Evolutionary conservation across 2,888 invertebrate genomes (phyloP), one percentile per base, ranked within the genome.

Genomic region (Cantharis rustica): DNA sequence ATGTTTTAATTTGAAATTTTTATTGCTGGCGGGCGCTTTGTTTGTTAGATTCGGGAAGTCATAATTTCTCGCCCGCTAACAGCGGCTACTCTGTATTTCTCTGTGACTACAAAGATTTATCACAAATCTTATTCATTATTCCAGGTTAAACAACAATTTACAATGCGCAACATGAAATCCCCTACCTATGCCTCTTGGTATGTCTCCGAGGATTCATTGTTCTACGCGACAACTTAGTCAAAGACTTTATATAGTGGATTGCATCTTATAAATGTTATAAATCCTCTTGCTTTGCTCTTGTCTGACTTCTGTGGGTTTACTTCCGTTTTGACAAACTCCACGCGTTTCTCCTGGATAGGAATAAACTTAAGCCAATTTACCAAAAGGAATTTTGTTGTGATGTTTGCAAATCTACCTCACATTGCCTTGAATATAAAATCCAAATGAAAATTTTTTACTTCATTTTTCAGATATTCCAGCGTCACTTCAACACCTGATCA

Each of bases 211-310:
- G 84, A 86, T 86, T 85, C 84, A 87, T 87, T 87, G 87, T 87
- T 86, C 85, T 83, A 80, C 82, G 81, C 80, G 82, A 79, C 79
- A 84, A 82, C 84, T 85, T 84, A 83, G 82, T 84, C 85, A 84
- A 85, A 86, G 86, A 86, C 86, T 86, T 86, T 86, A 85, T 77
- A 77, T 86, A 87, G 86, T 87, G 87, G 87, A 88, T 87, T 86
- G 86, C 85, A 84, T 86, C 86, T 86, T 86, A 86, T 85, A 86
- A 86, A 86, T 85, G 86, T 87, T 77, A 86, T 86, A 87, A 87
- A 87, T 87, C 87, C 86, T 81, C 16, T 76, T 80, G 84, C 80
- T 80, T 81, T 79, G 80, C 77, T 78, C 47, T 77, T 80, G 79
- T 78, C 70, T 82, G 84, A 84, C 84, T 84, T 84, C 82, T 84